Conservation (phyloP, 1,140 invertebrate genomes). For the Trigoniulus corallinus region DNA sequence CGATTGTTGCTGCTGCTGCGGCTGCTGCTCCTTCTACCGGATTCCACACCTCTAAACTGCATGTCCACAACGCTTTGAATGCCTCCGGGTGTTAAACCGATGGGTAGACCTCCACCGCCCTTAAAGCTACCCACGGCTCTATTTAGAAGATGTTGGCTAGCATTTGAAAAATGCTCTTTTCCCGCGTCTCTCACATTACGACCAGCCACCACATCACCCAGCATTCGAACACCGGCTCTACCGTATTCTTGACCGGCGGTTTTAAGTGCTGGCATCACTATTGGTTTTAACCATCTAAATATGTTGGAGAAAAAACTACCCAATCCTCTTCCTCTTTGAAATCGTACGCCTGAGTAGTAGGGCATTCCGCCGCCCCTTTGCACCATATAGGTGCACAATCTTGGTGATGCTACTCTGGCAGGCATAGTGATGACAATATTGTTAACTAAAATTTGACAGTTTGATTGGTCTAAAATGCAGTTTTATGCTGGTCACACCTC, state of each 20-base stretch:
- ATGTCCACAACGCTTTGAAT: neutral
- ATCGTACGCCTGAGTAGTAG: neutral
- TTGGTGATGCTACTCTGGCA: neutral
- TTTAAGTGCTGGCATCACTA: neutral
- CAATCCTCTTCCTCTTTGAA: neutral
- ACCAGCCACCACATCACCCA: neutral
- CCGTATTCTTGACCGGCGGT: neutral
- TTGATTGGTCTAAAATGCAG: neutral
- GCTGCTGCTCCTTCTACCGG: neutral
- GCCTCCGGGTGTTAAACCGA: neutral
- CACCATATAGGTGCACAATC: neutral
- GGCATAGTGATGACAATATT: neutral
- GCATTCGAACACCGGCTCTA: neutral
- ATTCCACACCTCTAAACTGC: neutral
- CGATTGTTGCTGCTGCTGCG: neutral
- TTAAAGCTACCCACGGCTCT: neutral
- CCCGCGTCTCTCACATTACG: neutral
- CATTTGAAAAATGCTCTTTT: neutral
- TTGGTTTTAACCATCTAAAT: neutral
- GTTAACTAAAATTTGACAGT: neutral
- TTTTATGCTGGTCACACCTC: neutral
- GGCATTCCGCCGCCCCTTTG: neutral
- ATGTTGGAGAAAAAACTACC: neutral
- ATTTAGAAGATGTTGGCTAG: neutral
- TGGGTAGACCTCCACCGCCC: neutral